Base-by-base conservation (phyloP, 2,797 vertebrate genomes). In the Sebastes melanostomus region DNA sequence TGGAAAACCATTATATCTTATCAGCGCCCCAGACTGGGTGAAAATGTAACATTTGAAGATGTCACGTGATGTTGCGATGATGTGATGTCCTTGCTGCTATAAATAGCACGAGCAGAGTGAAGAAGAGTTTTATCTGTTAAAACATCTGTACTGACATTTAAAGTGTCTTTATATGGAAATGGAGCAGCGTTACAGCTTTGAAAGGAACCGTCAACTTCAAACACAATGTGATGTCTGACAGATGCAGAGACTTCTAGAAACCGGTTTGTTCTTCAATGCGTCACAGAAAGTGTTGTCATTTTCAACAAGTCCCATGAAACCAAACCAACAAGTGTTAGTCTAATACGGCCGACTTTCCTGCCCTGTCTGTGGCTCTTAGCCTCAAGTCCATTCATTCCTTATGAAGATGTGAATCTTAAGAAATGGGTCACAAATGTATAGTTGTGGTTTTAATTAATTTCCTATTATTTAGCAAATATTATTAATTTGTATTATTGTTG, bases 1-100 rank as follows among this genome's bases (percentile, higher is more conserved):
- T 85, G 78, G 72, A 83, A 86, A 89, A 42, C 60, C 77, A 84
- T 84, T 70, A 34, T 12, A 66, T 73, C 60, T 85, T 85, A 87
- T 91, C 86, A 80, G 82, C 1, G 80, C 67, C 86, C 86, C 75
- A 76, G 58, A 54, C 79, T 60, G 61, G 46, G 69, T n/a, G 73
- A 13, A 34, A 72, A 59, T 55, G 56, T 38, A 65, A 42, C 30
- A 81, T 84, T 66, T 66, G 11, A 73, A 54, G 50, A 80, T 65
- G 58, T 68, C 66, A 59, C 38, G 52, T 66, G 59, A 82, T 36
- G 62, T 27, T 24, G 32, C 66, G 29, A 66, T 76, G 70, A 85
- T 77, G 62, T 58, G 74, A 87, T 84, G 77, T 80, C 75, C 52
- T 62, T 38, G 61, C 58, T 77, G 46, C 46, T 59, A 68, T 11